These are phyloP conservation scores for Diplodus sargus DNA, from an alignment of 2,797 vertebrate genomes.

Conservation along the genomic window DNA sequence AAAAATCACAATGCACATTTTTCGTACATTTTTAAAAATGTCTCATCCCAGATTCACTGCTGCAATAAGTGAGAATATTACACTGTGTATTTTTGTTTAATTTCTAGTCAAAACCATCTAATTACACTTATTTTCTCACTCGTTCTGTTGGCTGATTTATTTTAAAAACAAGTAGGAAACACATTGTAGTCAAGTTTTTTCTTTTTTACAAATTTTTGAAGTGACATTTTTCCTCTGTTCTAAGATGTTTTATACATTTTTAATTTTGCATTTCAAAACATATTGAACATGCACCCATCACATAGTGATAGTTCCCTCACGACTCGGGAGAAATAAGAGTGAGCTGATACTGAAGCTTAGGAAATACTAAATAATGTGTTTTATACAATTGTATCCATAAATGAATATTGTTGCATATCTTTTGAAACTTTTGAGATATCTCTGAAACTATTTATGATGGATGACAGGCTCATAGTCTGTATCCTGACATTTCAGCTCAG, in stretches of 20 bases:
- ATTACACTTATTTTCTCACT: no score
- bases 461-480: background rate
- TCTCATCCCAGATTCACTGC: no score
- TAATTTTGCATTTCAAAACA: background rate
- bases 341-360: constrained; percentile 7
- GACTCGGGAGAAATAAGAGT: background rate
- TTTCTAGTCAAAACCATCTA: no score
- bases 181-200: no score
- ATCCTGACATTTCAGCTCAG: background rate
- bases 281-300: no score
- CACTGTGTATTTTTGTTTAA: no score
- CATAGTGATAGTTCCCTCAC: no score
- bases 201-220: no score
- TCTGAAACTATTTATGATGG: background rate
- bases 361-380: background rate
- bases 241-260: background rate
- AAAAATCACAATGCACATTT: background rate
- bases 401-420: background rate
- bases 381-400: background rate
- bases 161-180: no score
- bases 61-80: no score
- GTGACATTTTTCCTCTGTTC: no score
- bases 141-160: no score
- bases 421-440: background rate
- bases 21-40: background rate